Base-by-base conservation (phyloP, 2,797 vertebrate species). In the Danio choprae region DNA sequence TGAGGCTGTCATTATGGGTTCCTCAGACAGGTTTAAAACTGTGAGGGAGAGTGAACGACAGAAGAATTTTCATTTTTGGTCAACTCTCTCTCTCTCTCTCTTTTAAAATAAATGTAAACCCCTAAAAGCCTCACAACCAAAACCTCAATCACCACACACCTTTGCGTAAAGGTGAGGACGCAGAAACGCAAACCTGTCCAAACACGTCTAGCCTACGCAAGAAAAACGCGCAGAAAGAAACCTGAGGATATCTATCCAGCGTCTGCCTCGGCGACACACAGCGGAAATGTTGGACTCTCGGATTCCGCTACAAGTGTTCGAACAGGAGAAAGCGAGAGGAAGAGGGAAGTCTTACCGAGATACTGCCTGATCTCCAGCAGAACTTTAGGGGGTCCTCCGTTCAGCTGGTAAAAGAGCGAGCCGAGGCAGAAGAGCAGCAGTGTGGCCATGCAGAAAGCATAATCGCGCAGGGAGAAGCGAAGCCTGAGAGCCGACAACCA, bases 381-480 rank as follows among this genome's bases (percentile, higher is more conserved):
- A 90, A 98, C 95, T 89, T 92, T 94, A 60, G 97, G 97, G 65
- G 97, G 95, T 81, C 97, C 97, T 84, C 97, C 96, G 93, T 96
- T 95, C 89, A 98, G 93, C 93, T 98, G 96, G 88, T 95, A 97
- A 87, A 96, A 94, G 67, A 99, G 95, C 44, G 97, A 98, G 65
- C 95, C 95, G 85, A 97, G 85, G 81, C 96, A 97, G 95, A 98
- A 97, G 90, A 98, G 88, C 84, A 97, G 93, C 87, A 99, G 91
- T 60, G 95, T 90, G 87, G 95, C 95, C 97, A 98, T 96, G 91
- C 97, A 99, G 91, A 96, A 95, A 71, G 91, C 95, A 91, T 98
- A 98, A 84, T 96, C 95, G 72, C 96, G 95, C 85, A 97, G 92
- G 36, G 97, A 96, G 51, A 95, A 91, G 77, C 95, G 95, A 73